Conservation (phyloP, 1,140 invertebrate genomes). For the Zaprionus vittiger region DNA sequence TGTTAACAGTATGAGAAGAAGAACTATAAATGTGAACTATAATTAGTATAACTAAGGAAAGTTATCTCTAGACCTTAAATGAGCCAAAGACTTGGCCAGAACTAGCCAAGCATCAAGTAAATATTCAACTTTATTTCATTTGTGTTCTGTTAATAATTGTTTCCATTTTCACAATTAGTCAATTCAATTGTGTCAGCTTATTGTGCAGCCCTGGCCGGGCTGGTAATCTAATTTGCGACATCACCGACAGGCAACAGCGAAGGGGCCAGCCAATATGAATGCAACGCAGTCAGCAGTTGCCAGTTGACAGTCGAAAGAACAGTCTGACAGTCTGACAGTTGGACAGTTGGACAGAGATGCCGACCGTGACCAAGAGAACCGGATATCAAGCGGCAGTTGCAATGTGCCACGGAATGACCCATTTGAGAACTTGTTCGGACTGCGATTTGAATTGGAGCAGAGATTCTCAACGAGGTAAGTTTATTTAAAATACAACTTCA, state of each 20-base stretch:
- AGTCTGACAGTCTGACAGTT: neutral
- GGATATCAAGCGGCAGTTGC: slow-evolving; percentile 1
- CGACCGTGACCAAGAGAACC: neutral
- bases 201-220: slow-evolving; percentile 30
- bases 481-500: slow-evolving; percentile 30
- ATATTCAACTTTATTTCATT: neutral
- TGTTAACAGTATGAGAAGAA: no score
- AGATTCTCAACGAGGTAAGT: neutral
- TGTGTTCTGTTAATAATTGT: neutral
- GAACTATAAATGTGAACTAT: no score
- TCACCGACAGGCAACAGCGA: slow-evolving; percentile 42
- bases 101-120: no score
- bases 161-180: neutral
- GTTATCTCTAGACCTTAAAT: no score
- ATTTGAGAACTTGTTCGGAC: neutral
- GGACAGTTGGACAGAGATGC: neutral
- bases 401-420: neutral
- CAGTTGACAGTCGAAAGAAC: slow-evolving; percentile 26
- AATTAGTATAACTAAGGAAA: no score
- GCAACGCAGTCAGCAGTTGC: slow-evolving; percentile 30
- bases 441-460: neutral
- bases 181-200: neutral
- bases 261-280: slow-evolving; percentile 30
- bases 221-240: slow-evolving; percentile 66
- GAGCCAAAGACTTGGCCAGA: no score